phyloP scores from a whole-genome alignment of 2,888 invertebrate genomes.

The Ormyrus rosae region DNA sequence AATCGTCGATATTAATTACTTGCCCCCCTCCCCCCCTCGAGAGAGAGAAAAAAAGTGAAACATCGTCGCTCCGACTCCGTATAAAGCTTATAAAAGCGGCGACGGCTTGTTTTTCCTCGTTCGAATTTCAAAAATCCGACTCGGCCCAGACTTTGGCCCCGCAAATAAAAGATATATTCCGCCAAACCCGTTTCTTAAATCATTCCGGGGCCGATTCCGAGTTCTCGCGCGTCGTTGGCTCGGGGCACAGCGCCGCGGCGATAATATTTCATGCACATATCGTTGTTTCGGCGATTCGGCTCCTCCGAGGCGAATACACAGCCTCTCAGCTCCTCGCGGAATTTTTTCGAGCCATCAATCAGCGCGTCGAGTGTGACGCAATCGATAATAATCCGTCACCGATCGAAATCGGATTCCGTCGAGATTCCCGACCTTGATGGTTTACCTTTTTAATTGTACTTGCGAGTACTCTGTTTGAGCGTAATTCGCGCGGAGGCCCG shows the following conservation, averaged over 20 bases:
- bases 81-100: no score
- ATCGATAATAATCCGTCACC: constrained; percentile 8
- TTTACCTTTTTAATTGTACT: background rate
- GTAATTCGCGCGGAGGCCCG: constrained; percentile 26
- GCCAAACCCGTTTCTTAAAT: constrained; percentile 28
- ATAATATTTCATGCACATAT: background rate
- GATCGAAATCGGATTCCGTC: background rate
- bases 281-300: background rate
- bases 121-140: constrained; percentile 26
- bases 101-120: no score
- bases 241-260: background rate
- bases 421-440: background rate
- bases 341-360: constrained; percentile 25
- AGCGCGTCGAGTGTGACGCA: background rate
- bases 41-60: no score
- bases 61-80: no score
- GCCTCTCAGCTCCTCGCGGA: background rate
- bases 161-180: constrained; percentile 14
- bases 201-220: background rate
- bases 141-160: background rate
- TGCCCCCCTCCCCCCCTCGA: no score
- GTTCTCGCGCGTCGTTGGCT: background rate
- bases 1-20: no score
- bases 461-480: background rate
- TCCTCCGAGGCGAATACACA: no score